phyloP scores from a whole-genome alignment of 1,140 invertebrate species.

The Sinella curviseta region DNA sequence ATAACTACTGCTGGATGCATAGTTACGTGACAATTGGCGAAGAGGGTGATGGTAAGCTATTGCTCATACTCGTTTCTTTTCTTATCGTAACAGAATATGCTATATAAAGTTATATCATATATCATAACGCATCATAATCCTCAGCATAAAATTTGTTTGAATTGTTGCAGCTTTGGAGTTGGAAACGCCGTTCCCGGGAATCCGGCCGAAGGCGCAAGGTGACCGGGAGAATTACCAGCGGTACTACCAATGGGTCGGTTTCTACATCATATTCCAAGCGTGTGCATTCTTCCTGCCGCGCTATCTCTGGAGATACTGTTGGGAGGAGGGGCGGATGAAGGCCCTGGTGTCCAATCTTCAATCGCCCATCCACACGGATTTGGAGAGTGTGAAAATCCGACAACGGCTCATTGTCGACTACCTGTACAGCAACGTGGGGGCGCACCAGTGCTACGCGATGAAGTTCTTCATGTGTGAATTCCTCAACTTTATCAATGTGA shows the following conservation, averaged over 20 bases:
- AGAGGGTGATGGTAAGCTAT: conserved; percentile 8
- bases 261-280: conserved; percentile 51
- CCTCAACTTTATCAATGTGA: conserved; percentile 24
- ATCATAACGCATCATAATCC: too few relatives aligned
- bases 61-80: too few relatives aligned
- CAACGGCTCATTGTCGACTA: conserved; percentile 20
- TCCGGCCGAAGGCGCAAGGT: conserved; percentile 7
- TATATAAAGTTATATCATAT: too few relatives aligned
- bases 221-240: conserved; percentile 23
- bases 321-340: conserved; percentile 24
- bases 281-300: conserved; percentile 61
- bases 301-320: conserved; percentile 45
- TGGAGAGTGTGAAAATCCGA: conserved; percentile 11
- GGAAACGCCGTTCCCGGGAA: conserved; percentile 21
- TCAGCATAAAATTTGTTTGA: too few relatives aligned
- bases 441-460: conserved; percentile 23
- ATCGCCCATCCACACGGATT: conserved; percentile 21
- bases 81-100: too few relatives aligned
- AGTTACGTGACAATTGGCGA: neutral
- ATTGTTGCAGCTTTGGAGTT: conserved; percentile 10
- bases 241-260: conserved; percentile 26
- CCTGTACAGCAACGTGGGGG: conserved; percentile 7
- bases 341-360: conserved; percentile 7
- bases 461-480: conserved; percentile 25
- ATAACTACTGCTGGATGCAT: conserved; percentile 29